These are phyloP conservation scores for Colostygia pectinataria DNA, from an alignment of 2,888 invertebrate species.

Conservation along the genomic window DNA sequence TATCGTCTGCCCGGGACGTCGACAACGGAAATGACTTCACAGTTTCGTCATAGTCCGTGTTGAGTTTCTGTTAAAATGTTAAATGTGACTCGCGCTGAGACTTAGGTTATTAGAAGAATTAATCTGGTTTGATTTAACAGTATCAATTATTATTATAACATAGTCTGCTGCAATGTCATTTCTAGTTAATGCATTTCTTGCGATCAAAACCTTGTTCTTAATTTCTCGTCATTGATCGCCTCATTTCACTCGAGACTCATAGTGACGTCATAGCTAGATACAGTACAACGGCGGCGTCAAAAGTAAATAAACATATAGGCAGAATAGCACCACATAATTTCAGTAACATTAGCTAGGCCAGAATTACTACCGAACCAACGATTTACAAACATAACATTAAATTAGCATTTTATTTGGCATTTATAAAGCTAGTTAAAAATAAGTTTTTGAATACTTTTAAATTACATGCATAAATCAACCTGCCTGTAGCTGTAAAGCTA, in stretches of 20 bases:
- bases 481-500: too few relatives aligned
- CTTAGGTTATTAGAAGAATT: background rate
- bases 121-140: too few relatives aligned
- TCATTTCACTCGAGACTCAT: slow-evolving; percentile 40
- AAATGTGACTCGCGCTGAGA: background rate
- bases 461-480: too few relatives aligned
- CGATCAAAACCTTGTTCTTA: background rate
- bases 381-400: too few relatives aligned
- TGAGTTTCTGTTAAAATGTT: slow-evolving; percentile 19
- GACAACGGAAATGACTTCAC: slow-evolving; percentile 28
- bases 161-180: too few relatives aligned
- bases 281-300: slow-evolving; percentile 27
- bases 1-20: slow-evolving; percentile 4
- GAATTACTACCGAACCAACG: too few relatives aligned
- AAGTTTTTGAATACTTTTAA: too few relatives aligned
- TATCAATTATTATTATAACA: too few relatives aligned
- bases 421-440: too few relatives aligned
- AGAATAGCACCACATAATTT: background rate
- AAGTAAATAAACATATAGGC: slow-evolving; percentile 64
- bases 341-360: too few relatives aligned
- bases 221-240: slow-evolving; percentile 3
- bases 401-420: too few relatives aligned
- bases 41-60: slow-evolving; percentile 17
- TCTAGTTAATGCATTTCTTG: too few relatives aligned
- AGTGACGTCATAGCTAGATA: slow-evolving; percentile 54